phyloP scores from a whole-genome alignment of 2,113 vertebrate genomes.

The Phalacrocorax pelagicus region DNA sequence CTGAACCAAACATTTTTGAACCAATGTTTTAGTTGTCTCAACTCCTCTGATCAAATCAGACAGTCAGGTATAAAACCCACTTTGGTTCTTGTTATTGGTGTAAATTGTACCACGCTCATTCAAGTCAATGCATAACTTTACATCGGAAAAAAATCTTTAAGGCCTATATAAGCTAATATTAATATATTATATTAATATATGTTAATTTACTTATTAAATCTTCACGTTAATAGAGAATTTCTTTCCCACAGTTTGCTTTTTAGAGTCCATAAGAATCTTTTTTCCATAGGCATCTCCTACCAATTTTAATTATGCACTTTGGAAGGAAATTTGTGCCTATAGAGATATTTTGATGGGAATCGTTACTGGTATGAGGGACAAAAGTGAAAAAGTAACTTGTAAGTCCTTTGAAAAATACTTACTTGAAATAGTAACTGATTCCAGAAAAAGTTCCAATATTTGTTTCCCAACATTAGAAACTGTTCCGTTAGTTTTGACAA shows the following conservation, averaged over 20 bases:
- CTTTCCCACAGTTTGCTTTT: not conserved
- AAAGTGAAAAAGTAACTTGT: not conserved
- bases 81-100: not conserved
- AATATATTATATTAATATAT: not conserved
- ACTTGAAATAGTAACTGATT: conserved; percentile 18
- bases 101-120: not conserved
- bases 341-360: not conserved
- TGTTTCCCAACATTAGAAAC: conserved; percentile 30
- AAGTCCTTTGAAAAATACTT: conserved; percentile 20
- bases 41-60: not conserved
- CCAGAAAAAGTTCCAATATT: conserved; percentile 10
- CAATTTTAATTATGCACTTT: not conserved
- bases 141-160: not conserved
- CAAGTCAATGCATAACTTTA: not conserved
- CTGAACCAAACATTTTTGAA: not conserved
- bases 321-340: not conserved
- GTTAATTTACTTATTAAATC: not conserved
- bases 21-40: not conserved
- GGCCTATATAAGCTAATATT: not conserved
- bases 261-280: not conserved
- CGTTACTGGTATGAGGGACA: not conserved
- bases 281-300: not conserved
- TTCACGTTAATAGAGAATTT: not conserved
- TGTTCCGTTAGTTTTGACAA: conserved; percentile 23
- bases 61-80: not conserved